These are phyloP conservation scores for Leptodactylus fuscus DNA, from an alignment of 2,113 vertebrate genomes.

Conservation along the genomic window DNA sequence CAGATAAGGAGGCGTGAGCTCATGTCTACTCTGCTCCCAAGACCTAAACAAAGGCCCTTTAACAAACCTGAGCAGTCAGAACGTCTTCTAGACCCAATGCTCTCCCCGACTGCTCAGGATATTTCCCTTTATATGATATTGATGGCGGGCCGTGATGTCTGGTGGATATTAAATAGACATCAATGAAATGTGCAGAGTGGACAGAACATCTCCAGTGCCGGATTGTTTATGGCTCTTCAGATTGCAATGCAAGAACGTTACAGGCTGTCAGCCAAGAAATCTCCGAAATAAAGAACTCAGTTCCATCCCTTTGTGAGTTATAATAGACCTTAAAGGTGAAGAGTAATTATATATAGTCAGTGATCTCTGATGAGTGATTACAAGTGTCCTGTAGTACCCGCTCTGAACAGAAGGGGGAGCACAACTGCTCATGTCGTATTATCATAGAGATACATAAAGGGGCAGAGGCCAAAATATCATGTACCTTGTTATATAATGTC, in stretches of 20 bases:
- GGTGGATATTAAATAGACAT: not conserved
- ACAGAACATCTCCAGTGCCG: not conserved
- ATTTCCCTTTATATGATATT: too few species aligned
- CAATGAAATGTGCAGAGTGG: not conserved
- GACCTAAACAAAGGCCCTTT: not conserved
- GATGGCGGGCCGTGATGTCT: not conserved
- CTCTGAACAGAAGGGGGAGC: not conserved
- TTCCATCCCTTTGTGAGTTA: not conserved
- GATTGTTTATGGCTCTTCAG: not conserved
- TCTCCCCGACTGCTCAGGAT: not conserved
- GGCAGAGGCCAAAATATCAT: too few species aligned
- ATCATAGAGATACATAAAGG: too few species aligned
- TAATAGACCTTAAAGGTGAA: not conserved
- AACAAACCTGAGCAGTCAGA: not conserved
- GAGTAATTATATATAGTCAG: not conserved
- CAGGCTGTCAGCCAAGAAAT: not conserved
- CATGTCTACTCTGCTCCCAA: not conserved
- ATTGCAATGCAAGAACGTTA: not conserved
- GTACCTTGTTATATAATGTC: too few species aligned
- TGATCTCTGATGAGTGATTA: not conserved
- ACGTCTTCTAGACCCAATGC: not conserved
- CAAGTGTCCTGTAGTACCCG: not conserved
- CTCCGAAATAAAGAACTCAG: not conserved
- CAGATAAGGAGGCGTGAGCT: conserved; percentile 34
- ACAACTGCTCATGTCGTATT: not conserved